Conservation (phyloP, 2,113 vertebrate species). For the Barbus barbus region DNA sequence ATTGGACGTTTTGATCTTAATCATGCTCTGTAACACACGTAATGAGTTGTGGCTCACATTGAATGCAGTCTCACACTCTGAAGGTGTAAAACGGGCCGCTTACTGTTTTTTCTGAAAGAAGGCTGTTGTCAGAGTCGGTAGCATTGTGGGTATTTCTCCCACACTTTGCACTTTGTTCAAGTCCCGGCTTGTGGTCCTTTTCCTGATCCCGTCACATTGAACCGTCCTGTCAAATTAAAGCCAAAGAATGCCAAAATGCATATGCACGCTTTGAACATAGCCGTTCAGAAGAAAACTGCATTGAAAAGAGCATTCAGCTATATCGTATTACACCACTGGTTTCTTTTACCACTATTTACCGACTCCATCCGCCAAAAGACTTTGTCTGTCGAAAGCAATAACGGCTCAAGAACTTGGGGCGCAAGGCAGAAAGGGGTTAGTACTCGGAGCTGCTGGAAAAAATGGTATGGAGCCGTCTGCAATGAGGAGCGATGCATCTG, state of each 20-base stretch:
- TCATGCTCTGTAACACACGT: background rate
- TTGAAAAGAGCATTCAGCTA: background rate
- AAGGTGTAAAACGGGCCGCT: background rate
- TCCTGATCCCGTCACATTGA: background rate
- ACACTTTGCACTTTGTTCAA: background rate
- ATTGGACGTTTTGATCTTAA: background rate
- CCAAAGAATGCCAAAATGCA: background rate
- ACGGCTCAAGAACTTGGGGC: conserved; percentile 1
- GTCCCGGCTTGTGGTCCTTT: background rate
- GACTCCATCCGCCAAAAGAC: conserved; percentile 12
- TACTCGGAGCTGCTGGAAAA: background rate
- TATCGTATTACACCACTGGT: conserved; percentile 1
- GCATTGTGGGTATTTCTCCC: background rate
- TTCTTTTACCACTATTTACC: background rate
- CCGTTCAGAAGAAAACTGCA: background rate
- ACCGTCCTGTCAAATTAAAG: background rate
- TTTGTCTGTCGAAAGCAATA: conserved; percentile 18
- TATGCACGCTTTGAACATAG: background rate
- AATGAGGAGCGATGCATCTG: conserved; percentile 11
- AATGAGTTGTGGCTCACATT: too few relatives aligned
- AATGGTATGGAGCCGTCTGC: background rate
- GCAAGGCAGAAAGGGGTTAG: background rate
- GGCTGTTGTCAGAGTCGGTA: background rate
- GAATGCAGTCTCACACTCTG: background rate
- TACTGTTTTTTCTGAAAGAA: conserved; percentile 5